Base-by-base conservation (phyloP, 92 coral and sea anemone genomes). In the Parazoanthus swiftii region DNA sequence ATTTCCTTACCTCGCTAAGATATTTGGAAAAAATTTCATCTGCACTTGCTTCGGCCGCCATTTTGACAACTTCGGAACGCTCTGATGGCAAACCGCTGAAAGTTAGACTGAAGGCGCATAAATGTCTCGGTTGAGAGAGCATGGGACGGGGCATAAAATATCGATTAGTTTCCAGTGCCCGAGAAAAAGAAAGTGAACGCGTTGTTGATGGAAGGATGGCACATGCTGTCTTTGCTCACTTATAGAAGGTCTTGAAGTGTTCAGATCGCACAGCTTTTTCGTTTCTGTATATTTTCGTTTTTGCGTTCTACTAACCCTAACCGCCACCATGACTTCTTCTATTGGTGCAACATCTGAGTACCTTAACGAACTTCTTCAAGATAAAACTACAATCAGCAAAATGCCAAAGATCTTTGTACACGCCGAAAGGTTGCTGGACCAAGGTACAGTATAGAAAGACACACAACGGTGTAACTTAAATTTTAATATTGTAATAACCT, bases 391-490 rank as follows among this genome's bases (percentile, higher is more conserved):
- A 15, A 97, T 97, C 67, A 91, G 97, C 86, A 97, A 97, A 94
- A 97, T 97, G 99, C 99, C 99, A 90, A 97, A 97, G 98, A 97
- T 97, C 76, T 97, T 97, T 88, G 95, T 97, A 39, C 99, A 97
- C 93, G 96, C 95, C 81, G 99, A 97, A 86, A 89, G 99, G 39
- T 93, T 97, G 89, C 98, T 97, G 79, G 99, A 97, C 90, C 98
- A 97, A 97, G 99, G 99, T 97, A 95, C 81, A 83, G 92, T 88
- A 90, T 67, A 48, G 86, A 63, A 86, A 74, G 51, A 88, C 92
- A 81, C 66, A 77, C 85, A 73, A 77, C 74, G 51, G 74, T 80
- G 59, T 91, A 90, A 93, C 94, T 86, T 85, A 92, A 89, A 85
- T 70, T 91, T 88, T 93, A 93, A 94, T 92, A 81, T 95, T 93